Conservation (phyloP, 2,888 invertebrate species). For the Molorchus minor region DNA sequence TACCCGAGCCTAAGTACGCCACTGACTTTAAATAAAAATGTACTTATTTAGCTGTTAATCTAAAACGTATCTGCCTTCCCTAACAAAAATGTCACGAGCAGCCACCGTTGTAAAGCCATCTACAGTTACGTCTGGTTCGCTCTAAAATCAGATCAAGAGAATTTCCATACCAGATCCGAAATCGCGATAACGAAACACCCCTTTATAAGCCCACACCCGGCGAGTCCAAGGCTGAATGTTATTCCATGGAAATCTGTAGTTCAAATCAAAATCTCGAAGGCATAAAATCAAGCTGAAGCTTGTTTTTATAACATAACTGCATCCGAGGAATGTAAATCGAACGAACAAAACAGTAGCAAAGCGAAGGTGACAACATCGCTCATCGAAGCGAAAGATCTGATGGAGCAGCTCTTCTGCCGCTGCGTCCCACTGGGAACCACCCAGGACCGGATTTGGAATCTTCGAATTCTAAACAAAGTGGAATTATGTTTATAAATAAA, state of each 20-base stretch:
- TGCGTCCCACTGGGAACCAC: slow-evolving; percentile 48
- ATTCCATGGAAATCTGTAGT: slow-evolving; percentile 31
- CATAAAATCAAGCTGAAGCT: slow-evolving; percentile 44
- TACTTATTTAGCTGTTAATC: no score
- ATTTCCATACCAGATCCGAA: no score
- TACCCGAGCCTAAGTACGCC: no score
- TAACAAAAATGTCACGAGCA: no score
- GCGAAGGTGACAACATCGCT: slow-evolving; percentile 58
- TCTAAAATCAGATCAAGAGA: no score
- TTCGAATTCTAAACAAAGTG: no score
- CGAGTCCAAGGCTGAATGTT: neutral
- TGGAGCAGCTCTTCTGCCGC: slow-evolving; percentile 48
- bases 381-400: slow-evolving; percentile 59
- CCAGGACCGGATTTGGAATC: slow-evolving; percentile 44
- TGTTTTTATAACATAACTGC: slow-evolving; percentile 54
- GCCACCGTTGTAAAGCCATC: no score
- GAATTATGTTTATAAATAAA: no score
- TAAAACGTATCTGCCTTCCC: no score
- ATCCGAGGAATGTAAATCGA: slow-evolving; percentile 59
- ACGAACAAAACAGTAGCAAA: slow-evolving; percentile 59
- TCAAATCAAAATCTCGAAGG: slow-evolving; percentile 39
- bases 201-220: slow-evolving; percentile 4
- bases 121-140: no score
- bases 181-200: slow-evolving; percentile 3
- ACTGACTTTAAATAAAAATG: no score